These are phyloP conservation scores for Cancer borealis DNA, from an alignment of 2,888 invertebrate genomes.

Conservation along the genomic window DNA sequence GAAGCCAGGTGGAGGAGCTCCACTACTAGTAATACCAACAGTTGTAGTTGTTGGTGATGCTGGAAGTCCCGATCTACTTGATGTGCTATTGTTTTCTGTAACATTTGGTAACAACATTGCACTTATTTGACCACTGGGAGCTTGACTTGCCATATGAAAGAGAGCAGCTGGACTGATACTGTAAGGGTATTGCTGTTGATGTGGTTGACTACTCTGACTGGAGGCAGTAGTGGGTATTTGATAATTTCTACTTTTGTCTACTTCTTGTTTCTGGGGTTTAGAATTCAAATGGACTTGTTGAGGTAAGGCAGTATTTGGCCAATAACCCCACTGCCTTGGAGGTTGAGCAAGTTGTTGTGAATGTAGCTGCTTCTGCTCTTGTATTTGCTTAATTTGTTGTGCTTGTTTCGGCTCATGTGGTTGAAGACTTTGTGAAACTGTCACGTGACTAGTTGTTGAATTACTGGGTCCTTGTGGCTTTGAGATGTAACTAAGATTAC, in stretches of 20 bases:
- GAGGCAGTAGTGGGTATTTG: conserved; percentile 35
- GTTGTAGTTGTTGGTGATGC: background rate
- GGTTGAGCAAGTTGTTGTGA: conserved; percentile 45
- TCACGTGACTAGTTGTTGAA: background rate
- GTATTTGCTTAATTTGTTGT: conserved; percentile 50
- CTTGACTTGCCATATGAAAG: conserved; percentile 72
- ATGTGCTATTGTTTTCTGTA: conserved; percentile 43
- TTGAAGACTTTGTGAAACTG: background rate
- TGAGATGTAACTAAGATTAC: conserved; percentile 1
- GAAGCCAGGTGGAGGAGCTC: conserved; percentile 66
- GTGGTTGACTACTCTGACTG: conserved; percentile 53
- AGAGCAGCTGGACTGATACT: conserved; percentile 70
- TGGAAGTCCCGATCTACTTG: conserved; percentile 38
- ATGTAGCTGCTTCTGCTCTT: conserved; percentile 43
- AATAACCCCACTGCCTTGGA: conserved; percentile 56
- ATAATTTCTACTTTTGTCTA: conserved; percentile 46
- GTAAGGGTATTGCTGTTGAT: conserved; percentile 68
- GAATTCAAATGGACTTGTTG: conserved; percentile 55
- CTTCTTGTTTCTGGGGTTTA: conserved; percentile 53
- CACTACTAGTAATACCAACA: background rate
- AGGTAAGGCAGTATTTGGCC: conserved; percentile 54
- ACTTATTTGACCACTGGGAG: conserved; percentile 67
- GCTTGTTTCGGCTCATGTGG: conserved; percentile 37
- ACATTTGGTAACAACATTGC: conserved; percentile 56
- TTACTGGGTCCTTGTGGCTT: conserved; percentile 46